These are phyloP conservation scores for Nyctibius bracteatus DNA, from an alignment of 2,113 vertebrate genomes.

Conservation along the genomic window DNA sequence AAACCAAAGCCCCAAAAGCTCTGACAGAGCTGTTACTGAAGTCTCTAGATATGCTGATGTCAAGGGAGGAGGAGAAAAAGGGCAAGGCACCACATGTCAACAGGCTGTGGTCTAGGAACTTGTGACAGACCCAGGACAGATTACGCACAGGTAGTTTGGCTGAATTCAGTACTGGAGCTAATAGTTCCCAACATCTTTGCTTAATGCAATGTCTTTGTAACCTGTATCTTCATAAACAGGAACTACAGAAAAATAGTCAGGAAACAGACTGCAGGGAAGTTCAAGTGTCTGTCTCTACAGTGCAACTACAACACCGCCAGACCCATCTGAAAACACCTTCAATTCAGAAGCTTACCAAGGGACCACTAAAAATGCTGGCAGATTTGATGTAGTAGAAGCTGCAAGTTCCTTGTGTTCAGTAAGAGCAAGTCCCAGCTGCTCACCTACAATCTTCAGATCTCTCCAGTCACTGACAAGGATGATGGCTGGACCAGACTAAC, in stretches of 20 bases:
- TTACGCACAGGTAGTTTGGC: constrained; percentile 19
- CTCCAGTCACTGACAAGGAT: not conserved
- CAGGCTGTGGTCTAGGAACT: constrained; percentile 13
- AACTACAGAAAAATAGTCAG: not conserved
- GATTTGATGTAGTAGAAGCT: not conserved
- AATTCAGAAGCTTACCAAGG: not conserved
- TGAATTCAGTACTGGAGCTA: constrained; percentile 4
- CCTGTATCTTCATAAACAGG: not conserved
- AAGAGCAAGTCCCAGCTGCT: not conserved
- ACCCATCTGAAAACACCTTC: not conserved
- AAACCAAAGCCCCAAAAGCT: not conserved
- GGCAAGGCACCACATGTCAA: constrained; percentile 56
- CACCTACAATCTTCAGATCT: not conserved
- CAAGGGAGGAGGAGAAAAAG: not conserved
- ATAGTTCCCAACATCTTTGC: not conserved
- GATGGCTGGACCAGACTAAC: constrained; percentile 17
- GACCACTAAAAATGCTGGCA: not conserved
- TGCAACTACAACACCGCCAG: not conserved
- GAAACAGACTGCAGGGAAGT: not conserved
- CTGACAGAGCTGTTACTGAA: not conserved
- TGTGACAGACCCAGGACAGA: not conserved
- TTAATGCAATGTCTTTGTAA: constrained; percentile 4
- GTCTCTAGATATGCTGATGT: constrained; percentile 42
- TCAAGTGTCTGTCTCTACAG: not conserved
- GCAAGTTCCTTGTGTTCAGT: not conserved